Evolutionary conservation across 2,113 vertebrate genomes (phyloP), one percentile per base, ranked within the genome.

Genomic region (Hyaena hyaena): DNA sequence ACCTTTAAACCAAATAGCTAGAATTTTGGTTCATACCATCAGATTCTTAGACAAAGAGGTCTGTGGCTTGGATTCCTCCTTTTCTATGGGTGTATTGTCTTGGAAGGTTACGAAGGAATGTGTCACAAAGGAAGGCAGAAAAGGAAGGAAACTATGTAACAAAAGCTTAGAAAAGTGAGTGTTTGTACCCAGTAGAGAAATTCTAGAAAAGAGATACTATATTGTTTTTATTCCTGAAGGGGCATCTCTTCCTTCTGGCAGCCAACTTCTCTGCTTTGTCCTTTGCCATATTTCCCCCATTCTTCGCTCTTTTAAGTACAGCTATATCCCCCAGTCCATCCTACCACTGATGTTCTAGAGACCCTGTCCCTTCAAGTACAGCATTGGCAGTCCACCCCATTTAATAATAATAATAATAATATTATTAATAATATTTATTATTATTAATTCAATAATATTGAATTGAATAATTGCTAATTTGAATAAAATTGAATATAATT

Each of bases 61-160:
- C 74, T 28, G 23, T 53, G 35, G 5, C 58, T 92, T 84, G 23
- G 43, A 79, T 43, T 71, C 39, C 74, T n/a, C 68, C 68, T 58
- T 88, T 74, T 26, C 24, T 61, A 2, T 81, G 74, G 24, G 14
- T 87, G 2, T 21, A 58, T 65, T 66, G n/a, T 86, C 55, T 69
- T 58, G 58, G 81, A 91, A 94, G 15, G 12, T 69, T 61, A 65
- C 96, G 55, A 65, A 94, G 55, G 58, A 83, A 95, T 82, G 23
- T 23, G 35, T 91, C 68, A 65, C 14, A 74, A 28, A 82, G 71
- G 48, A 69, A 95, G 53, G 26, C 48, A 93, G 71, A 63, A 96
- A 80, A 35, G 31, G 26, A 95, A 61, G 61, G 16, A 86, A 39
- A 39, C 28, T 35, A 23, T 48, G 16, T 69, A 83, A 95, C 43